Evolutionary conservation across 1,140 invertebrate genomes (phyloP), one percentile per base, ranked within the genome.

Genomic region (Dermatophagoides farinae): DNA sequence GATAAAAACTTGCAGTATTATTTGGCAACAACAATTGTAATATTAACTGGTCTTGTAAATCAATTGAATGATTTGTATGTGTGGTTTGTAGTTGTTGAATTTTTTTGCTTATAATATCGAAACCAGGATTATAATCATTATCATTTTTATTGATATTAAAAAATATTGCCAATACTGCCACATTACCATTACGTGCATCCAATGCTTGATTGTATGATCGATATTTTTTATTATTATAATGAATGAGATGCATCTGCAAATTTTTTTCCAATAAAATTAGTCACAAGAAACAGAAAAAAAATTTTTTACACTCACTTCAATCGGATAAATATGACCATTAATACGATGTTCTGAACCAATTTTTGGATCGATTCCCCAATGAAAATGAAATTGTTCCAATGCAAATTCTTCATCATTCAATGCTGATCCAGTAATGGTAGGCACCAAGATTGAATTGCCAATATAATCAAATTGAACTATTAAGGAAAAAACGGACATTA

Each of bases 181-280:
- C 22, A 61, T 31, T 43, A 23, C 60, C 20, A 22, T 23, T 31
- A 14, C 16, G 14, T 69, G 83, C 81, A 68, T 83, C 72, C 57
- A 74, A 65, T 0, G 83, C 82, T 64, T 73, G 83, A 82, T n/a
- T 86, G 71, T 43, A 84, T 76, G 6, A 75, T 81, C 1, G 86
- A 66, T 1, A 86, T 84, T 2, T 79, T 77, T 20, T 86, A 66
- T 64, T 80, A 74, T 25, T 49, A 16, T 11, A 14, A n/a, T 38
- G 41, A 16, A 61, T 74, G 67, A 0, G 74, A 65, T 0, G 83
- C 82, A 64, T 73, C 72, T 6, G 67, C 69, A 65, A 80, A 82
- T 18, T 76, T 8, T 10, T 37, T 71, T 39, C 69, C 74, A 5
- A 80, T 77, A 62, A 77, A 79, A 69, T 83, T 81, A 1, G 86